These are phyloP conservation scores for Asteroscopus sphinx DNA, from an alignment of 2,888 invertebrate species.

Conservation along the genomic window DNA sequence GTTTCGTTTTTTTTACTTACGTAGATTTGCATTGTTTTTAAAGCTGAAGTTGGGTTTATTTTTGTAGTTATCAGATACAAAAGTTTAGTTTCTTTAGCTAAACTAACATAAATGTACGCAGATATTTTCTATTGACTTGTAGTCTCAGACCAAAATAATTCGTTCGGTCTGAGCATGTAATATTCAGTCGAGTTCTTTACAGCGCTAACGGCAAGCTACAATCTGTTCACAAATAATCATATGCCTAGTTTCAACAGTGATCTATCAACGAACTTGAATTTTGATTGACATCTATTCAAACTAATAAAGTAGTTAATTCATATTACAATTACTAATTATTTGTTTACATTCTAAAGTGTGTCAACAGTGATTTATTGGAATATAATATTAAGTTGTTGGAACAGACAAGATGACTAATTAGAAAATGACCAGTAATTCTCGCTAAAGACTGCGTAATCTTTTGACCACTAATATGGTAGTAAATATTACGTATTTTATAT, in stretches of 20 bases:
- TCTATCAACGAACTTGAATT: conserved; percentile 1
- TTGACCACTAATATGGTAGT: conserved; percentile 7
- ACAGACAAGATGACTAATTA: conserved; percentile 55
- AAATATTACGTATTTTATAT: conserved; percentile 39
- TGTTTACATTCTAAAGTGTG: conserved; percentile 25
- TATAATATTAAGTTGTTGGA: conserved; percentile 40
- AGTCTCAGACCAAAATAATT: too few species aligned
- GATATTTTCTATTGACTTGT: too few species aligned
- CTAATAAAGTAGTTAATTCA: not conserved
- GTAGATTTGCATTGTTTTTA: too few species aligned
- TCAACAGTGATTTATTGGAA: conserved; percentile 42
- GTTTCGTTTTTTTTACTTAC: too few species aligned
- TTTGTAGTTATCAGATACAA: too few species aligned
- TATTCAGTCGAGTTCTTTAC: not conserved
- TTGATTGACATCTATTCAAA: not conserved
- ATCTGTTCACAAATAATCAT: not conserved
- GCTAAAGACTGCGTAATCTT: conserved; percentile 35
- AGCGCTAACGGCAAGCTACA: not conserved
- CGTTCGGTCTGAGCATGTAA: too few species aligned
- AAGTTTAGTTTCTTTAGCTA: too few species aligned
- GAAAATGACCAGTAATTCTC: conserved; percentile 43
- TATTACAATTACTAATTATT: conserved; percentile 21
- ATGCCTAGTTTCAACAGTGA: not conserved
- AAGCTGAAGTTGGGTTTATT: too few species aligned
- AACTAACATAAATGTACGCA: too few species aligned